Base-by-base conservation (phyloP, 2,888 invertebrate species). In the Papilio elwesi region DNA sequence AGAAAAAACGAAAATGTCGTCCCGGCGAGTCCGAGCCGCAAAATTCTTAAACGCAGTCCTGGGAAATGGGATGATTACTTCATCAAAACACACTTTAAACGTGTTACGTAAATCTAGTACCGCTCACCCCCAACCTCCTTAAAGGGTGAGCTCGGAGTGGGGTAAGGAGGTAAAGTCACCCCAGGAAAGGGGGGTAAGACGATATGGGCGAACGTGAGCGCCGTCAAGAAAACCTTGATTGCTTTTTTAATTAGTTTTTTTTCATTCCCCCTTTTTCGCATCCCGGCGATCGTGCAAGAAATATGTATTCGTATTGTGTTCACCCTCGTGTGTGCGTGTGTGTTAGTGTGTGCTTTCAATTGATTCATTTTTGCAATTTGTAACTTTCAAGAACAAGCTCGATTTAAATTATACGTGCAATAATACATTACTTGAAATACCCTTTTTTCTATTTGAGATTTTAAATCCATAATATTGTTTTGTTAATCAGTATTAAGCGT, bases 201-300 rank as follows among this genome's bases (percentile, higher is more conserved):
- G 93, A 93, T 93, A 93, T 93, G 92, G 93, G 91, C 92, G 93
- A 93, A 93, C 93, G 93, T 93, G 93, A 93, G 92, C 92, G 91
- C 92, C 93, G 93, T 93, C 93, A 93, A 93, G 93, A 93, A 93
- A 93, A 93, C 93, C 93, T 92, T 93, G 93, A 93, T 93, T 93
- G 93, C 93, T 93, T 93, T 93, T 93, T 93, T 93, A 93, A 93
- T 93, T 93, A 93, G 93, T 93, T 92, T 86, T 91, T 92, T 90
- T 87, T 87, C 82, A 87, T 88, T 90, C 90, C 93, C 92, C 92
- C 89, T 91, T 90, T 59, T 92, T 91, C 90, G 91, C 91, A 89
- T 91, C 92, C 84, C 86, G 81, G 80, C 85, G 85, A 88, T 89
- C 89, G 90, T 88, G 84, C 84, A 90, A 89, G 91, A 91, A 92